phyloP scores from a whole-genome alignment of 2,113 vertebrate genomes.

The Vidua chalybeata region DNA sequence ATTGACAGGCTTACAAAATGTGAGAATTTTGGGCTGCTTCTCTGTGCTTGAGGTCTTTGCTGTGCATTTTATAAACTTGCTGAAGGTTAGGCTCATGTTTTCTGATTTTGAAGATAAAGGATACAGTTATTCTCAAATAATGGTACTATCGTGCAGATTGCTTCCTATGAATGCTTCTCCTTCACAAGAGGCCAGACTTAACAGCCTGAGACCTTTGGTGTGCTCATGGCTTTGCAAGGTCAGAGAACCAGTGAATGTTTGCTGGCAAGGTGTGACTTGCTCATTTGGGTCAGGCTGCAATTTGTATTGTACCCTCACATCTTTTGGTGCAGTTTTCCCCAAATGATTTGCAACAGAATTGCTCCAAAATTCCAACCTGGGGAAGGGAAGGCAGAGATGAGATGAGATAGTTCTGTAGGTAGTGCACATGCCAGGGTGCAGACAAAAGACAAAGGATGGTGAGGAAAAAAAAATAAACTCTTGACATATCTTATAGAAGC shows the following conservation, averaged over 20 bases:
- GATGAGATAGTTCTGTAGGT: not conserved
- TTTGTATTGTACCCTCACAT: not conserved
- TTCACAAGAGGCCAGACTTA: not conserved
- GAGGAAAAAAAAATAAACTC: not conserved
- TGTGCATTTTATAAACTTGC: not conserved
- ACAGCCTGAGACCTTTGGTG: rapidly evolving
- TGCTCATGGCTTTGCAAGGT: not conserved
- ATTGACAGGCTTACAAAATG: rapidly evolving
- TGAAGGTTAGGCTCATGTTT: not conserved
- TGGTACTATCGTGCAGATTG: not conserved
- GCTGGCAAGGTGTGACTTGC: not conserved
- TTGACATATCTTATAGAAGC: not conserved
- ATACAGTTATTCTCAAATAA: not conserved
- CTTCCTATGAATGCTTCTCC: not conserved
- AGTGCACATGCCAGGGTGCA: not conserved
- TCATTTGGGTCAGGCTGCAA: not conserved
- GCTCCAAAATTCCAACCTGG: not conserved
- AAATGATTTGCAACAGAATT: not conserved
- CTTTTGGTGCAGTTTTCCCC: not conserved
- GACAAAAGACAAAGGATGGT: not conserved
- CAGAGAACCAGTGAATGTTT: not conserved
- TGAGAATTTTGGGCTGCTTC: not conserved
- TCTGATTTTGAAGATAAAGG: not conserved
- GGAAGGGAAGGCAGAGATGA: not conserved
- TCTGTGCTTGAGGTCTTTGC: not conserved